These are phyloP conservation scores for Brachionus manjavacas DNA, from an alignment of 1,140 invertebrate species.

Conservation along the genomic window DNA sequence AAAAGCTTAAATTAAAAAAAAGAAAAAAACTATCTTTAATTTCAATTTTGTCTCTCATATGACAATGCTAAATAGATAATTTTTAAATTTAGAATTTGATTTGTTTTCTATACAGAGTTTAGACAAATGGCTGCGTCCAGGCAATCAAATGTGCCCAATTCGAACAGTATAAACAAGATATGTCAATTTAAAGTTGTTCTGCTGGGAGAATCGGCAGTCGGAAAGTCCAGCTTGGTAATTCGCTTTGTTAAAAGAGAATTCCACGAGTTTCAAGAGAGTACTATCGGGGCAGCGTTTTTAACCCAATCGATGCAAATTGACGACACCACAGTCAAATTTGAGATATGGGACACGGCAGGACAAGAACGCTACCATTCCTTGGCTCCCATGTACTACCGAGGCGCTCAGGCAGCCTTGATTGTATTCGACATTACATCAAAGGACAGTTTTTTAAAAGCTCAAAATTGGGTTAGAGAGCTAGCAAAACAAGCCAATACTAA, in stretches of 20 bases:
- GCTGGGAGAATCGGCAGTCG: constrained; percentile 44
- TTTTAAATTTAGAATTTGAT: neutral
- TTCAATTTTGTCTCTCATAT: neutral
- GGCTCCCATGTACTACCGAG: constrained; percentile 87
- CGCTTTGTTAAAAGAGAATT: constrained; percentile 45
- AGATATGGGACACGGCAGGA: constrained; percentile 80
- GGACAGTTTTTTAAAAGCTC: constrained; percentile 97
- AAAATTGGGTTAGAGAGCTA: constrained; percentile 98
- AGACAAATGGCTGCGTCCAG: neutral
- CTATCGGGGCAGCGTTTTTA: constrained; percentile 56
- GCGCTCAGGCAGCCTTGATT: constrained; percentile 82
- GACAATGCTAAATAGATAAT: constrained; percentile 13
- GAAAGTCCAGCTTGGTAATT: constrained; percentile 44
- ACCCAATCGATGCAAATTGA: constrained; percentile 57
- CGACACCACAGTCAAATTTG: constrained; percentile 54
- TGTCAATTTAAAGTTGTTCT: constrained; percentile 44
- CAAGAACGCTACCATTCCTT: constrained; percentile 84
- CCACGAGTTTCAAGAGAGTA: constrained; percentile 44
- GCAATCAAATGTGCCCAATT: neutral
- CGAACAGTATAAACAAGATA: constrained; percentile 8
- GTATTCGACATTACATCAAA: constrained; percentile 86
- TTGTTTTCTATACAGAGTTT: neutral
- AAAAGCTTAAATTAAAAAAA: neutral
- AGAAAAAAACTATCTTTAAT: neutral
- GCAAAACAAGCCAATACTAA: constrained; percentile 94